These are phyloP conservation scores for Petrocephalus microphthalmus DNA, from an alignment of 2,113 vertebrate genomes.

Conservation along the genomic window DNA sequence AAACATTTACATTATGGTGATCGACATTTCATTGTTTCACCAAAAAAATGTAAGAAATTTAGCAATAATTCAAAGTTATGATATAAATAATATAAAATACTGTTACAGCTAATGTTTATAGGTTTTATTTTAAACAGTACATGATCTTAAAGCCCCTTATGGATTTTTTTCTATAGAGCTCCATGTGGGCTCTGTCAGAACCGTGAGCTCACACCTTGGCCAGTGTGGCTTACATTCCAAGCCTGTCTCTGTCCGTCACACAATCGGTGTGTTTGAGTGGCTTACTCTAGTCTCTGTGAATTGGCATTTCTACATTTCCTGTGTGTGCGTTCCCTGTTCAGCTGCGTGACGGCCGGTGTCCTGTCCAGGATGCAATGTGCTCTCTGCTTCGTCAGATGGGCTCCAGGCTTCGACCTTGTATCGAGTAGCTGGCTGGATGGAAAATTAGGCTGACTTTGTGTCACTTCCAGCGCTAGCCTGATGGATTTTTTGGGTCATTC, in stretches of 20 bases:
- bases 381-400: background rate
- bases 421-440: background rate
- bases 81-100: background rate
- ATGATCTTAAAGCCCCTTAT: background rate
- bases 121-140: background rate
- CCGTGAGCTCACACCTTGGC: background rate
- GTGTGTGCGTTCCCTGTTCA: background rate
- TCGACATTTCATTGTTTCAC: background rate
- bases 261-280: background rate
- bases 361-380: background rate
- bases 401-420: background rate
- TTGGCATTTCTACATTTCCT: background rate
- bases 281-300: background rate
- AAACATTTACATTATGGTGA: background rate
- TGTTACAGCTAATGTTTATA: background rate
- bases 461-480: background rate
- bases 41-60: background rate
- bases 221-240: background rate
- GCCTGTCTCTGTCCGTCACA: background rate
- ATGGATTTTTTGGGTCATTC: background rate
- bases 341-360: background rate
- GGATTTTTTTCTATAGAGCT: background rate
- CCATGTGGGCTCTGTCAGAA: background rate
- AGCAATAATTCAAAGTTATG: background rate
- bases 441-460: background rate